Conservation (phyloP, 2,113 vertebrate genomes). For the Nannobrachium achirus region DNA sequence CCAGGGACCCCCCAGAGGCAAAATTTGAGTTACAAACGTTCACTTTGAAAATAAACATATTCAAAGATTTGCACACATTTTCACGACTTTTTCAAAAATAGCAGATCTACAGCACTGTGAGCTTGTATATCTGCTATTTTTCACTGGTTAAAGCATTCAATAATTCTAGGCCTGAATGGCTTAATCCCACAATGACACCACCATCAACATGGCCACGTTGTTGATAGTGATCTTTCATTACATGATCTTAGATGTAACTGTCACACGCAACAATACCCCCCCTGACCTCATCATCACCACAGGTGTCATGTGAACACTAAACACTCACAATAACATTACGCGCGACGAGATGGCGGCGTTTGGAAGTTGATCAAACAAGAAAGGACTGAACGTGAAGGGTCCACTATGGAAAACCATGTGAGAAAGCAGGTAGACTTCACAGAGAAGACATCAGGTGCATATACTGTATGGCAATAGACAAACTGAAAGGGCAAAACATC, state of each 20-base stretch:
- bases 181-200: constrained; percentile 3
- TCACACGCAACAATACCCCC: constrained; percentile 33
- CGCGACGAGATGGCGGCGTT: constrained; percentile 22
- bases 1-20: too few relatives aligned
- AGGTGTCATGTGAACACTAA: constrained; percentile 30
- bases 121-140: too few relatives aligned
- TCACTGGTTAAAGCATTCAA: too few relatives aligned
- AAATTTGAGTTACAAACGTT: too few relatives aligned
- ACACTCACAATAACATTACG: constrained; percentile 33
- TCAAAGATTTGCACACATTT: too few relatives aligned
- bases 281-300: background rate
- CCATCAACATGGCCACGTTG: constrained; percentile 37
- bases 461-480: background rate
- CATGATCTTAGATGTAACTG: constrained; percentile 6
- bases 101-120: too few relatives aligned
- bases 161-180: too few relatives aligned
- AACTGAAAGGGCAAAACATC: constrained; percentile 20
- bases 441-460: background rate
- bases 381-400: constrained; percentile 12
- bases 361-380: constrained; percentile 41
- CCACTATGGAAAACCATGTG: constrained; percentile 31
- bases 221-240: constrained; percentile 37
- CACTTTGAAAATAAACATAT: too few relatives aligned
- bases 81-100: too few relatives aligned
- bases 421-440: background rate